Base-by-base conservation (phyloP, 2,888 invertebrate species). In the Nemapogon koenigi region DNA sequence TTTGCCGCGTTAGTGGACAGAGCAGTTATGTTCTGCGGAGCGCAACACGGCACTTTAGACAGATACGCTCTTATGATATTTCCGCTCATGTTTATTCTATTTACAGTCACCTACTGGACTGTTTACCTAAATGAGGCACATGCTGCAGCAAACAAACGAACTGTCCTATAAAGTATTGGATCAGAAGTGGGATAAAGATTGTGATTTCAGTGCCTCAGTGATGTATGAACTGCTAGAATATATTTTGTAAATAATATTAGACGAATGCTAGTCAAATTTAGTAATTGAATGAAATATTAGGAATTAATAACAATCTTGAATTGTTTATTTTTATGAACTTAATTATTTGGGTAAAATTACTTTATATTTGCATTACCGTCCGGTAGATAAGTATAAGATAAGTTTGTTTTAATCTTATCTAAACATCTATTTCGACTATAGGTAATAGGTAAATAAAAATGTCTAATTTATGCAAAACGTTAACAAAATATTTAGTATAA, bases 1-100 rank as follows among this genome's bases (percentile, higher is more conserved):
- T 57, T 83, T 49, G 65, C 63, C 1, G 59, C 73, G 16, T 57
- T 66, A 38, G 62, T 79, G 8, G 82, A 83, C 50, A 70, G 73
- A 36, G 82, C 81, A 4, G 72, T 84, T 22, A 73, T 84, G 61
- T 85, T 82, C 51, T 84, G 83, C 51, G 84, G 84, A 50, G 83
- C 83, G 43, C 83, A 83, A 53, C 73, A 84, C 45, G 84, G 84
- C 17, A 64, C 80, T 26, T 62, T 84, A 41, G 84, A 84, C 57
- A 81, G 81, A 53, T 79, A 80, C 44, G 83, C 84, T 4, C 71
- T 85, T n/a, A 80, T 83, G 44, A 43, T 83, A 28, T 85, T 84
- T 55, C 84, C 84, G 1, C 43, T 83, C 41, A 79, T 82, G 54
- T 84, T 84, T 60, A 45, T 78, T 22, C 65, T 83, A 3, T 85